Evolutionary conservation across 2,113 vertebrate species (phyloP).

Genomic region (Myrmecophaga tridactyla): DNA sequence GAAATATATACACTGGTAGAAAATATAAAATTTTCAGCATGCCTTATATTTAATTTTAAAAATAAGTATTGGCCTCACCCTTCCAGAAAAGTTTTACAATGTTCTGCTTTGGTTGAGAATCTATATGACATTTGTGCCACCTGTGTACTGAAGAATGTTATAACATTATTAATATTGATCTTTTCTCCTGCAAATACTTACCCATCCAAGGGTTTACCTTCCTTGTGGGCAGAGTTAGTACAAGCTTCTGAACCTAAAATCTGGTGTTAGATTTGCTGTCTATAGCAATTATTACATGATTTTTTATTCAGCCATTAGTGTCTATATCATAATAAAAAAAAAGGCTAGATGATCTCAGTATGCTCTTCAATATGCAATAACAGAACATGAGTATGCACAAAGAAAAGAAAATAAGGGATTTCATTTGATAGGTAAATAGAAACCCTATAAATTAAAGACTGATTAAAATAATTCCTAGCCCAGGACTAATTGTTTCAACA

Average conservation of each 20-base stretch:
- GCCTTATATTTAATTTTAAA: conserved; percentile 62
- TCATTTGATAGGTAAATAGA: neutral
- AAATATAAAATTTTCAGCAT: conserved; percentile 42
- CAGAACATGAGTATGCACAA: accelerated
- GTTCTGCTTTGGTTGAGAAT: conserved; percentile 51
- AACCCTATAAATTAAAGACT: neutral
- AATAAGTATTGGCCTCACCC: conserved; percentile 15
- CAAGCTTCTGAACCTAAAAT: conserved; percentile 31
- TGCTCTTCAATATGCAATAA: neutral
- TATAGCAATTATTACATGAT: neutral
- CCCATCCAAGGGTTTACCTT: neutral
- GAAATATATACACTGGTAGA: conserved; percentile 5
- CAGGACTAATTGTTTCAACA: neutral
- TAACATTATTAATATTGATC: conserved; percentile 56
- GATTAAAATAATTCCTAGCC: neutral
- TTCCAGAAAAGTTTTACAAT: conserved; percentile 55
- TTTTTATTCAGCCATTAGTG: conserved; percentile 27
- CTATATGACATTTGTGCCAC: conserved; percentile 4
- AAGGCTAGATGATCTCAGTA: neutral
- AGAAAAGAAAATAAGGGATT: neutral
- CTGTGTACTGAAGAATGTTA: neutral
- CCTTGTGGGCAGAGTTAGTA: conserved; percentile 21
- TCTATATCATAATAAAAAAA: neutral
- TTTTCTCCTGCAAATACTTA: conserved; percentile 38
- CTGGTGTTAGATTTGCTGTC: neutral